These are phyloP conservation scores for Channa maculata DNA, from an alignment of 2,113 vertebrate genomes.

Conservation along the genomic window DNA sequence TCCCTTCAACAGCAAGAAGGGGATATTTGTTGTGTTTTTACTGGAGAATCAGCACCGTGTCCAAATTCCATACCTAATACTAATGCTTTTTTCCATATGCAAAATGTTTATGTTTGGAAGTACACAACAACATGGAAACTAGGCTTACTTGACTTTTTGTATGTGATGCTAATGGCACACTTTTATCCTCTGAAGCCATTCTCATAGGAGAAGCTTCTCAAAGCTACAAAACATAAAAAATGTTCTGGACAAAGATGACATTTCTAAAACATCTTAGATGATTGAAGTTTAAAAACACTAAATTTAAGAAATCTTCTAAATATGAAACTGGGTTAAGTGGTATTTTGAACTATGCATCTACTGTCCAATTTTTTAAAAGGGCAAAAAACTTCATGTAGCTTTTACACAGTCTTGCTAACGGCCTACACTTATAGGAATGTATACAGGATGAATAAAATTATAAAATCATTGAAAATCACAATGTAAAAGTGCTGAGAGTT, in stretches of 20 bases:
- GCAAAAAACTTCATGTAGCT: too few species aligned
- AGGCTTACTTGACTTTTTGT: neutral
- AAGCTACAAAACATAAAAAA: neutral
- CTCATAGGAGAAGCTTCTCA: neutral
- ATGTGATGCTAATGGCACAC: too few species aligned
- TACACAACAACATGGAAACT: neutral
- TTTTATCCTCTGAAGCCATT: neutral
- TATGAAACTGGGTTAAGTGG: neutral
- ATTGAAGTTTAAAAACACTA: neutral
- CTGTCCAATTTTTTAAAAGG: neutral
- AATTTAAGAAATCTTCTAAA: neutral
- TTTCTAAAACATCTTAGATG: neutral
- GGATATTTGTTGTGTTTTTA: constrained; percentile 66
- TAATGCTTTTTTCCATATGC: neutral
- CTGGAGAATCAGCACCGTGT: constrained; percentile 35
- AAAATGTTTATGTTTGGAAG: too few species aligned
- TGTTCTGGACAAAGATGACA: neutral
- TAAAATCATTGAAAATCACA: neutral
- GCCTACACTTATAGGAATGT: too few species aligned
- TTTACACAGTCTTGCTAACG: too few species aligned
- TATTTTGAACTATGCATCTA: too few species aligned
- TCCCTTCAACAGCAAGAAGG: constrained; percentile 13
- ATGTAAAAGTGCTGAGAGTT: neutral
- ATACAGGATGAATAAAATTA: too few species aligned
- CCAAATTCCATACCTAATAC: constrained; percentile 34